These are phyloP conservation scores for Forpus xanthops DNA, from an alignment of 2,797 vertebrate genomes.

Conservation along the genomic window DNA sequence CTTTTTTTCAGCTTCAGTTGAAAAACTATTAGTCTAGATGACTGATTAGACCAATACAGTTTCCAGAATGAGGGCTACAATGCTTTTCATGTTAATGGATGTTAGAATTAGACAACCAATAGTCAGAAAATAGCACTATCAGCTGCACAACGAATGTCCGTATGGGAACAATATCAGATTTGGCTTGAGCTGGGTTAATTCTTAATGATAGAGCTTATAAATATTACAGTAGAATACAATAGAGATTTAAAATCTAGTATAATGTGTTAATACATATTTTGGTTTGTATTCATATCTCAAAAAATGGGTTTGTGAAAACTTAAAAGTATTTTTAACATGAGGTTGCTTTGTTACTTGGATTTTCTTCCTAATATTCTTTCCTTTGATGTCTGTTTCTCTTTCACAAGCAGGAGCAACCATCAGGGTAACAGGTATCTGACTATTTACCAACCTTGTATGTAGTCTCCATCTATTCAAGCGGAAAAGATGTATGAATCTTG, in stretches of 20 bases:
- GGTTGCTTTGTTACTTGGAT: slow-evolving; percentile 50
- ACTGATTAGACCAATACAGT: not conserved
- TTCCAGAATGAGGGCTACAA: not conserved
- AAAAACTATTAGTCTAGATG: not conserved
- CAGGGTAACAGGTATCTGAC: slow-evolving; percentile 98
- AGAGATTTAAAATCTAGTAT: not conserved
- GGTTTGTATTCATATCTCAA: not conserved
- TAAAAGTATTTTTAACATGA: not conserved
- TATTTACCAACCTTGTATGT: slow-evolving; percentile 81
- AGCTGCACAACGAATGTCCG: not conserved
- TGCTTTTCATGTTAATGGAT: not conserved
- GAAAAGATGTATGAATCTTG: slow-evolving; percentile 76
- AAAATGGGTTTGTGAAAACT: not conserved
- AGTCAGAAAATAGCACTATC: not conserved
- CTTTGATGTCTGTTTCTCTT: slow-evolving; percentile 86
- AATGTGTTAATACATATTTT: not conserved
- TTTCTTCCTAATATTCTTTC: slow-evolving; percentile 75
- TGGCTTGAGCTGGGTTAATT: not conserved
- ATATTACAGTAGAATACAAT: not conserved
- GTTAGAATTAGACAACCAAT: not conserved
- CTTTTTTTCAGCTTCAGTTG: not conserved
- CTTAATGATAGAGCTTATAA: not conserved
- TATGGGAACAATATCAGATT: not conserved
- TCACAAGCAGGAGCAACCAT: slow-evolving; percentile 97
- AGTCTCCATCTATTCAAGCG: slow-evolving; percentile 76